phyloP scores from a whole-genome alignment of 1,140 invertebrate genomes.

The Spodoptera litura region DNA sequence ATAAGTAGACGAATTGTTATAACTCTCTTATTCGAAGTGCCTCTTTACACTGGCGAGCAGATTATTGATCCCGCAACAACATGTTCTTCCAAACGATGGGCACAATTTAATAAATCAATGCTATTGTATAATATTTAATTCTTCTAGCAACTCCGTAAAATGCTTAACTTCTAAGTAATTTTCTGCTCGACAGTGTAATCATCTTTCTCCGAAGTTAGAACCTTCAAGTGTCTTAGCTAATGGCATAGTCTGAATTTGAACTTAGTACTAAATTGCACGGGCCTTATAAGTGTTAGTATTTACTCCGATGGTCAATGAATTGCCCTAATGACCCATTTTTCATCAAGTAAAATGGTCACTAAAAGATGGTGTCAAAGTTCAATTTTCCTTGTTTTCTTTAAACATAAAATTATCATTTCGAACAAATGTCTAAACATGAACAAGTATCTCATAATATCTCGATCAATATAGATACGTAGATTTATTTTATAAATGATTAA shows the following conservation, averaged over 20 bases:
- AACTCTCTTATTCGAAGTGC: constrained; percentile 55
- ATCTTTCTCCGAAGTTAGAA: constrained; percentile 32
- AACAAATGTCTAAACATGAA: no score
- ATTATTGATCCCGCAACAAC: neutral
- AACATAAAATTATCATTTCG: no score
- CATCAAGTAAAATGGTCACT: no score
- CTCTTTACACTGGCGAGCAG: constrained; percentile 49
- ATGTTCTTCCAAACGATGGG: neutral
- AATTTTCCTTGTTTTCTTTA: no score
- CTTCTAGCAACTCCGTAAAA: neutral
- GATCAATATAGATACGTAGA: no score
- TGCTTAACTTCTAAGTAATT: neutral
- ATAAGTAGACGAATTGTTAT: constrained; percentile 50
- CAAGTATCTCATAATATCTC: no score
- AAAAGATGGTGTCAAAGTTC: no score
- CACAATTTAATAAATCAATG: neutral
- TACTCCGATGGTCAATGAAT: constrained; percentile 2
- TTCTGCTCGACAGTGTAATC: constrained; percentile 34
- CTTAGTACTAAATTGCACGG: constrained; percentile 43
- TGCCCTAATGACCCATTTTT: constrained; percentile 5
- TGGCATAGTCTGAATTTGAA: constrained; percentile 34
- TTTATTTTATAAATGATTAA: no score
- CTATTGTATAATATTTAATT: neutral
- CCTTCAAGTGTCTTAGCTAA: constrained; percentile 39
- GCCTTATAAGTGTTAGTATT: constrained; percentile 43